A percentile compares a stretch with the other conserved stretches of the same genome.
Conservation (phyloP, 2,113 vertebrate genomes). For the Lampris megalopsis region DNA sequence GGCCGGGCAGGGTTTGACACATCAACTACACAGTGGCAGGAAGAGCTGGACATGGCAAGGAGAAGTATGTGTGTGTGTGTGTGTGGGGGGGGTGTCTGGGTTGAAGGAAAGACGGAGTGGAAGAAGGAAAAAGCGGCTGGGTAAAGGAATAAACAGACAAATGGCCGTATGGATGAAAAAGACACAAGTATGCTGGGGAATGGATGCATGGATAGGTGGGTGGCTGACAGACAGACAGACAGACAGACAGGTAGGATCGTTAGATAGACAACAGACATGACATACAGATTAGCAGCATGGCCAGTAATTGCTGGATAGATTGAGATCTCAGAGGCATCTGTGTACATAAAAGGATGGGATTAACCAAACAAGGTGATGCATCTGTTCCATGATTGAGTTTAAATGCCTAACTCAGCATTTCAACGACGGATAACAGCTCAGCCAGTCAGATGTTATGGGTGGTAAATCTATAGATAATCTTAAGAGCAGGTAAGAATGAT, state of each 20-base stretch:
- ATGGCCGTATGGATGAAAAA: background rate
- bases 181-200: background rate
- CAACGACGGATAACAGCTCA: constrained; percentile 57
- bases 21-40: constrained; percentile 3
- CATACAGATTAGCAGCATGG: constrained; percentile 30
- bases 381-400: constrained; percentile 63
- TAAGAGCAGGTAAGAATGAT: constrained; percentile 30
- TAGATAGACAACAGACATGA: background rate
- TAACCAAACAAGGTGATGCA: constrained; percentile 70
- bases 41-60: background rate
- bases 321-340: constrained; percentile 37
- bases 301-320: constrained; percentile 54
- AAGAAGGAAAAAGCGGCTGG: constrained; percentile 4
- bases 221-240: constrained; percentile 20
- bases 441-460: constrained; percentile 25
- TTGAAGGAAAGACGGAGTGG: constrained; percentile 28
- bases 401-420: constrained; percentile 41
- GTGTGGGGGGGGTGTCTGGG: constrained; percentile 6
- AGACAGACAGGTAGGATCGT: background rate
- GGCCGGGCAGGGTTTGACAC: constrained; percentile 38
- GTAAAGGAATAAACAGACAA: background rate
- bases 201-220: constrained; percentile 4
- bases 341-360: constrained; percentile 43
- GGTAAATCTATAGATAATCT: constrained; percentile 58
- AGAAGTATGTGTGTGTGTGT: too few relatives aligned